These are phyloP conservation scores for Coenobita brevimanus DNA, from an alignment of 1,140 invertebrate species.

Conservation along the genomic window DNA sequence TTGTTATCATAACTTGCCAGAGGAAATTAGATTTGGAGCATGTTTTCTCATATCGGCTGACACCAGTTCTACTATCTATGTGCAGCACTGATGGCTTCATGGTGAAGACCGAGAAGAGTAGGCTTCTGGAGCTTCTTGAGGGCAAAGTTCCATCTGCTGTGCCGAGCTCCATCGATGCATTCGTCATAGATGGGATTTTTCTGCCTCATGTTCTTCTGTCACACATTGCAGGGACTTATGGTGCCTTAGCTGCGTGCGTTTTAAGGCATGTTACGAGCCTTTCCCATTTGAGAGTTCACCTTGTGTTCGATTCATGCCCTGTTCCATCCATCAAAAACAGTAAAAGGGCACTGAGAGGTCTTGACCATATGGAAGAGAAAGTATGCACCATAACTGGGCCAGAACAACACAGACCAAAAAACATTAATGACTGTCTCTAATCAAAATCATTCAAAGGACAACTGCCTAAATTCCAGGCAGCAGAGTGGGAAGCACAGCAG, in stretches of 20 bases:
- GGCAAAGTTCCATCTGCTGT: not conserved
- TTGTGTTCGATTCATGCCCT: slow-evolving; percentile 27
- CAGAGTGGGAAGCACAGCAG: slow-evolving; percentile 1
- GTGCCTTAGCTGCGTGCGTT: not conserved
- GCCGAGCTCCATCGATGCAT: not conserved
- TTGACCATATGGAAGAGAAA: not conserved
- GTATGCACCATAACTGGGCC: slow-evolving; percentile 10
- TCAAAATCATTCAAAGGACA: slow-evolving; percentile 21
- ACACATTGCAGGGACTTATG: not conserved
- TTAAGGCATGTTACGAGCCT: not conserved
- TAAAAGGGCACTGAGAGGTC: not conserved
- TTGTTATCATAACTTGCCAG: too few relatives aligned
- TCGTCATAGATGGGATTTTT: not conserved
- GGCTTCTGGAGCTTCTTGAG: not conserved
- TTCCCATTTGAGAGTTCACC: not conserved
- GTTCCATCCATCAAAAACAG: slow-evolving; percentile 3
- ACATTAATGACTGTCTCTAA: not conserved
- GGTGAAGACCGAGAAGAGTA: slow-evolving; percentile 16
- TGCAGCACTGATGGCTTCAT: not conserved
- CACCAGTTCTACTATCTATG: not conserved
- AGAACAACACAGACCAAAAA: slow-evolving; percentile 8
- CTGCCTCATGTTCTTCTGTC: not conserved
- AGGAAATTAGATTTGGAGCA: slow-evolving; percentile 10
- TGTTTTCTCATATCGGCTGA: not conserved
- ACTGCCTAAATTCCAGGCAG: slow-evolving; percentile 17